A percentile compares a stretch with the other conserved stretches of the same genome.
phyloP scores from a whole-genome alignment of 2,888 invertebrate genomes.

The Parnassius orleans region DNA sequence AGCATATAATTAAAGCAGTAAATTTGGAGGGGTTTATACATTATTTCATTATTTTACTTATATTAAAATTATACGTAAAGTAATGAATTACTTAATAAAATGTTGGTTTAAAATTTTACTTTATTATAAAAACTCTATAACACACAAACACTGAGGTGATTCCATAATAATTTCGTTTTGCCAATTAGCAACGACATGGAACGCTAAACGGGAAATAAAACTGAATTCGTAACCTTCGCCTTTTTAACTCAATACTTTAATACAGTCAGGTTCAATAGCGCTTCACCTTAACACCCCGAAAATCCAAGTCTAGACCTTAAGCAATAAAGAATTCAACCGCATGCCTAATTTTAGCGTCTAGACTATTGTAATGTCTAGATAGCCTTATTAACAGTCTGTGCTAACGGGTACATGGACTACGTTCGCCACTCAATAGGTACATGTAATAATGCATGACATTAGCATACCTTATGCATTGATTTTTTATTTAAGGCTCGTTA shows the following conservation, averaged over 20 bases:
- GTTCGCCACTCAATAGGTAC: conserved; percentile 20
- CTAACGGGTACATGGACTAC: conserved; percentile 26
- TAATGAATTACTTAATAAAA: no score
- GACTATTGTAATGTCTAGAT: conserved; percentile 46
- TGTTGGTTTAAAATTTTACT: no score
- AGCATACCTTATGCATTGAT: conserved; percentile 30
- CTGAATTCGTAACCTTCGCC: no score
- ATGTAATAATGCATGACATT: conserved; percentile 30
- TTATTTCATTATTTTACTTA: no score
- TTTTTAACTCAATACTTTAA: neutral
- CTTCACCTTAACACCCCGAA: conserved; percentile 52
- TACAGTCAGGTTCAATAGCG: neutral
- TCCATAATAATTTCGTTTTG: no score
- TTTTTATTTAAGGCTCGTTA: conserved; percentile 12
- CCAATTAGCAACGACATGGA: no score
- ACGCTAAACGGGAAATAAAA: no score
- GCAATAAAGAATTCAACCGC: conserved; percentile 46
- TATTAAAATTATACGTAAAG: no score
- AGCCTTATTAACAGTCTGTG: conserved; percentile 50
- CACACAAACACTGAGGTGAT: no score
- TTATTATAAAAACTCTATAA: no score
- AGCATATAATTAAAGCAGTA: no score
- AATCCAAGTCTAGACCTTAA: conserved; percentile 49
- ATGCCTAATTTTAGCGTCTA: conserved; percentile 51
- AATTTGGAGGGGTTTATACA: no score